phyloP scores from a whole-genome alignment of 92 coral and sea anemone genomes.

The Paramuricea clavata region DNA sequence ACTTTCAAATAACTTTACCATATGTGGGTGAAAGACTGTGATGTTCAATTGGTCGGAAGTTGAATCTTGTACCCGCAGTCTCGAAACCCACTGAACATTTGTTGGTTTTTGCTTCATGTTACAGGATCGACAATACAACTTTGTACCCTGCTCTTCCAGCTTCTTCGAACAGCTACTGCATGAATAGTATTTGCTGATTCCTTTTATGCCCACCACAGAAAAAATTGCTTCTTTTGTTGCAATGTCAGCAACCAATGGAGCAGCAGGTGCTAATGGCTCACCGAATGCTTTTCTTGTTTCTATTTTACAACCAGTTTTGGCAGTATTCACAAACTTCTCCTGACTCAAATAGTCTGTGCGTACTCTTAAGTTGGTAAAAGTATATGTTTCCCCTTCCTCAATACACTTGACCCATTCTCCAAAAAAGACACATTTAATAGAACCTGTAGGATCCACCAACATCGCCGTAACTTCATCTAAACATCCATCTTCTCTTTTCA shows the following conservation, averaged over 20 bases:
- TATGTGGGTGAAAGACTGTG: conserved; percentile 38
- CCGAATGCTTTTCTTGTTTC: conserved; percentile 49
- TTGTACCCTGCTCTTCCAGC: conserved; percentile 51
- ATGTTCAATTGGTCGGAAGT: conserved; percentile 38
- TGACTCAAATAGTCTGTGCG: neutral
- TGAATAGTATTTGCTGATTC: conserved; percentile 38
- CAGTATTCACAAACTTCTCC: neutral
- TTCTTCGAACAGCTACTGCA: conserved; percentile 66
- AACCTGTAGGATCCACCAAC: conserved; percentile 21
- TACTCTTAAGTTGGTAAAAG: conserved; percentile 11
- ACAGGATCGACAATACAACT: conserved; percentile 47
- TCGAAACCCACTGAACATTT: conserved; percentile 58
- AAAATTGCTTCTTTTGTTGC: conserved; percentile 53
- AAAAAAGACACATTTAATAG: neutral
- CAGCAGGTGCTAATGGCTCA: conserved; percentile 25
- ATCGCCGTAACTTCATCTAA: conserved; percentile 9
- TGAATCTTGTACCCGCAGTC: conserved; percentile 41
- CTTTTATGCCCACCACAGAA: conserved; percentile 60
- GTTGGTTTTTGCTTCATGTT: conserved; percentile 44
- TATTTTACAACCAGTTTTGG: conserved; percentile 19
- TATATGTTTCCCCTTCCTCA: neutral
- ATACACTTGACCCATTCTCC: neutral
- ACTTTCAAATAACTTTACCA: neutral
- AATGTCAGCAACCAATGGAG: conserved; percentile 40
- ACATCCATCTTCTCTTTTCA: neutral